Conservation (phyloP, 2,113 vertebrate species). For the Bos taurus region ARS-UCD2.0 NC_037345.1:1253501-1254000, state of each 20-base stretch:
- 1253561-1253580: background rate
- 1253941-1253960: background rate
- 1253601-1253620: background rate
- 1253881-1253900: background rate
- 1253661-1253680: background rate
- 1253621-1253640: background rate
- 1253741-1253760: background rate
- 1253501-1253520: background rate
- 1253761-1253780: background rate
- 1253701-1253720: background rate
- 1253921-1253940: background rate
- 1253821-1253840: background rate
- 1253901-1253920: background rate
- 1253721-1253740: background rate
- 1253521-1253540: accelerated
- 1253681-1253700: accelerated
- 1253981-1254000: background rate
- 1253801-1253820: background rate
- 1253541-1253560: background rate
- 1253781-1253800: accelerated
- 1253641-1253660: background rate
- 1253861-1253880: background rate
- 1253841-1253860: background rate
- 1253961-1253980: background rate
- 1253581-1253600: background rate